Conservation (phyloP, 2,113 vertebrate genomes). For the Nasalis larvatus region DNA sequence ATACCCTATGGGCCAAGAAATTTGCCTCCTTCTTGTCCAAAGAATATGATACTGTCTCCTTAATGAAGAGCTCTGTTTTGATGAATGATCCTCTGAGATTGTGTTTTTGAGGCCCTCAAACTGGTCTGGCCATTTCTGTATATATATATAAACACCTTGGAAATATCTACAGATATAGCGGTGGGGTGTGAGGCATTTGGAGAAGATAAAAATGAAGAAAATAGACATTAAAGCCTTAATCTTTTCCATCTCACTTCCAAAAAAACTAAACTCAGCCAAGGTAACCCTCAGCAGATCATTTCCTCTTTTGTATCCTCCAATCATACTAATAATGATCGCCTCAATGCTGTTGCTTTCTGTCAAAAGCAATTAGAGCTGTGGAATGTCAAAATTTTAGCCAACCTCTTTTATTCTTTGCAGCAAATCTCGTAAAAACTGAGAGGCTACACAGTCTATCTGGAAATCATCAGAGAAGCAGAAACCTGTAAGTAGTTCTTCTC, state of each 20-base stretch:
- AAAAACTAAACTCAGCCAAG: neutral
- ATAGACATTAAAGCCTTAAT: neutral
- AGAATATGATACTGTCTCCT: neutral
- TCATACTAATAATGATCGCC: neutral
- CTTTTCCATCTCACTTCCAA: neutral
- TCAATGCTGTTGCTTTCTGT: neutral
- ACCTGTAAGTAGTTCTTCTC: neutral
- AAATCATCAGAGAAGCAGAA: slow-evolving; percentile 5
- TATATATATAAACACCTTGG: neutral
- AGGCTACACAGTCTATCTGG: neutral
- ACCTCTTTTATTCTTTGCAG: neutral
- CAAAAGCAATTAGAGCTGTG: neutral
- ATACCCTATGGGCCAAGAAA: neutral
- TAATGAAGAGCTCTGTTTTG: neutral
- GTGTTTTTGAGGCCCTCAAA: neutral
- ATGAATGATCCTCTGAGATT: neutral
- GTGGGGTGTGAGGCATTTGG: neutral
- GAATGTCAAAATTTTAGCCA: neutral
- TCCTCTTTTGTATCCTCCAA: neutral
- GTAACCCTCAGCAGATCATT: neutral
- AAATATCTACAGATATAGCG: neutral
- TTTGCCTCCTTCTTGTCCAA: neutral
- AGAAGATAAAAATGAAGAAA: neutral
- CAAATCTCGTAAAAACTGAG: neutral
- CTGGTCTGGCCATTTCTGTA: too few relatives aligned